Evolutionary conservation across 2,113 vertebrate species (phyloP).

Genomic region (Montifringilla adamsi): DNA sequence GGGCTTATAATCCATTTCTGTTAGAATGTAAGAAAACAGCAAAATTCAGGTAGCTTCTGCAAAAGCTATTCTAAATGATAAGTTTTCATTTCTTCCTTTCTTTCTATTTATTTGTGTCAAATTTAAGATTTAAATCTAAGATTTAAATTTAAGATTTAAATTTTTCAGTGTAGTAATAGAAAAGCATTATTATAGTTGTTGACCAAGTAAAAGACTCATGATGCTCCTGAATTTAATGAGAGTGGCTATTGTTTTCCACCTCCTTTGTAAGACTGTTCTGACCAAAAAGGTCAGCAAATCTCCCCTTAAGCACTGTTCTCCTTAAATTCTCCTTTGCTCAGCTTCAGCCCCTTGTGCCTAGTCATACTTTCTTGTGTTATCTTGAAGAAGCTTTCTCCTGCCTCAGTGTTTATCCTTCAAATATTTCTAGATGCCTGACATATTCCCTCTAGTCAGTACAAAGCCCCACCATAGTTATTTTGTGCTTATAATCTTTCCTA

Average conservation of each 20-base stretch:
- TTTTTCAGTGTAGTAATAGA: not conserved
- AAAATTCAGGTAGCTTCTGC: not conserved
- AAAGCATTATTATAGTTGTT: not conserved
- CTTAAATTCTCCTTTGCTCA: not conserved
- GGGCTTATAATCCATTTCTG: not conserved
- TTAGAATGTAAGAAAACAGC: not conserved
- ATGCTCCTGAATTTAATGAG: not conserved
- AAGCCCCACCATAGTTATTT: not conserved
- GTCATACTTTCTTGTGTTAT: not conserved
- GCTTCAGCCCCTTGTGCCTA: not conserved
- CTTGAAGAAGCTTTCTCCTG: conserved; percentile 18
- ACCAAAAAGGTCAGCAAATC: not conserved
- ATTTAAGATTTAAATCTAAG: not conserved
- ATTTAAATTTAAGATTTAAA: not conserved
- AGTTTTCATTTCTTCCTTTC: not conserved
- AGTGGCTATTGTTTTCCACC: not conserved
- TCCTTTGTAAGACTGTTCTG: not conserved
- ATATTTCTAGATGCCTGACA: conserved; percentile 6
- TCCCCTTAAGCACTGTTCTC: not conserved
- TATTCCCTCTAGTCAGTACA: conserved; percentile 13
- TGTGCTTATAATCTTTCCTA: conserved; percentile 22
- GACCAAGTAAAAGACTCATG: not conserved
- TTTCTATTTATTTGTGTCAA: not conserved
- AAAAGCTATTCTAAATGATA: not conserved
- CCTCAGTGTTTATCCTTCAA: conserved; percentile 18